phyloP scores from a whole-genome alignment of 2,888 invertebrate genomes.

The Aspidapion aeneum region DNA sequence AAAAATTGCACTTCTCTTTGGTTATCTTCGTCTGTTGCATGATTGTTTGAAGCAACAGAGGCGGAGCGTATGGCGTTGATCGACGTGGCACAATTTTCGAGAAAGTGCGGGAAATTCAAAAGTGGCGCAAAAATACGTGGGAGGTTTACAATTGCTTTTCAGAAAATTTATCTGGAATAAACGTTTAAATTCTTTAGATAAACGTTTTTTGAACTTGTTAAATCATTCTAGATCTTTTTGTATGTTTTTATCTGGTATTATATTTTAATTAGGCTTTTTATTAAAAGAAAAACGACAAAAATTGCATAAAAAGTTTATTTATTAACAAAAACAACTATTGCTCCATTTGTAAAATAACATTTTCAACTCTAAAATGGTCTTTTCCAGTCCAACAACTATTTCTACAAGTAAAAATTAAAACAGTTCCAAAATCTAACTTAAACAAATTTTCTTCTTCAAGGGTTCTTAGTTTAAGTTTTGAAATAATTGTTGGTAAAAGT shows the following conservation, averaged over 20 bases:
- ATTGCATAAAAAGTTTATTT: too few species aligned
- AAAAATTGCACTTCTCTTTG: slow-evolving; percentile 7
- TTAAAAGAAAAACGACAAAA: too few species aligned
- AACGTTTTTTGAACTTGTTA: too few species aligned
- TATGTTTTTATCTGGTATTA: too few species aligned
- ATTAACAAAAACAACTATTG: too few species aligned
- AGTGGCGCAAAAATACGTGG: background rate
- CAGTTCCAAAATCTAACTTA: slow-evolving; percentile 81
- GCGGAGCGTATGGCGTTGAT: slow-evolving; percentile 17
- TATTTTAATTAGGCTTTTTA: too few species aligned
- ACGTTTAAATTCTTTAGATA: too few species aligned
- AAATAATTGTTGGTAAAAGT: slow-evolving; percentile 75
- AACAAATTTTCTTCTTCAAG: slow-evolving; percentile 49
- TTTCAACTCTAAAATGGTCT: slow-evolving; percentile 65
- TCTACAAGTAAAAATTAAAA: slow-evolving; percentile 77
- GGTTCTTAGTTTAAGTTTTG: slow-evolving; percentile 57
- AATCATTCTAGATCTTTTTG: too few species aligned
- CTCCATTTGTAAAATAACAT: slow-evolving; percentile 75
- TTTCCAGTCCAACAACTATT: slow-evolving; percentile 80
- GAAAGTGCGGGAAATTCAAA: slow-evolving; percentile 12
- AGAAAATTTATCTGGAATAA: too few species aligned
- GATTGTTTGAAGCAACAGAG: slow-evolving; percentile 5
- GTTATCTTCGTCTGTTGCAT: slow-evolving; percentile 6
- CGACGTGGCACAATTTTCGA: slow-evolving; percentile 3
- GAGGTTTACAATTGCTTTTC: background rate